Conservation (phyloP, 2,797 vertebrate species). For the Lepilemur septentrionalis region DNA sequence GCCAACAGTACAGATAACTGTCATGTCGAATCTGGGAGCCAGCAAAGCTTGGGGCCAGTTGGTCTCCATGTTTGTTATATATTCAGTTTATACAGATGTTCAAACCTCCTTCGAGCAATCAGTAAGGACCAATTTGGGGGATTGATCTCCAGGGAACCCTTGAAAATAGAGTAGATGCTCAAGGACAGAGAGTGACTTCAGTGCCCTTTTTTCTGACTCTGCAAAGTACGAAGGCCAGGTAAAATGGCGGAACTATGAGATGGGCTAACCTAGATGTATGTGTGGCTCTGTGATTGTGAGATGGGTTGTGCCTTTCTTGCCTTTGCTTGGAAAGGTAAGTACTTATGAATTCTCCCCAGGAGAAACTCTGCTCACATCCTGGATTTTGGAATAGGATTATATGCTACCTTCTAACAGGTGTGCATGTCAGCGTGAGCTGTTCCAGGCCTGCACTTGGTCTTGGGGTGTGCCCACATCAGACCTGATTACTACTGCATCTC, state of each 20-base stretch:
- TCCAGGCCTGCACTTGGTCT: not conserved
- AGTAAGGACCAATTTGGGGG: not conserved
- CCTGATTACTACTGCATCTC: not conserved
- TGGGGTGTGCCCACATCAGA: not conserved
- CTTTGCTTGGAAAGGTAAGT: constrained; percentile 53
- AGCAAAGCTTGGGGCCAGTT: not conserved
- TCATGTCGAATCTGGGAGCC: not conserved
- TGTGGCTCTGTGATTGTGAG: not conserved
- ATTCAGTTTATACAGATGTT: not conserved
- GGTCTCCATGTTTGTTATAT: not conserved
- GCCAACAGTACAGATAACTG: not conserved
- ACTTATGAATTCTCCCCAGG: not conserved
- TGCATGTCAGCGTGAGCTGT: constrained; percentile 17
- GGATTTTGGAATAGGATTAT: not conserved
- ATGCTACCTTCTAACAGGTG: not conserved
- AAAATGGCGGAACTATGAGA: not conserved
- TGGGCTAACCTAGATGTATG: not conserved
- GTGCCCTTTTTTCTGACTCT: not conserved
- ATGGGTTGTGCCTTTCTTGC: not conserved
- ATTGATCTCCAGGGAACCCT: not conserved
- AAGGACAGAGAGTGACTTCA: not conserved
- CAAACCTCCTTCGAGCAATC: not conserved
- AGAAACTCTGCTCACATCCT: not conserved
- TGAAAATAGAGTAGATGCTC: not conserved
- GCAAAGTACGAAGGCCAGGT: not conserved